Evolutionary conservation across 1,140 invertebrate genomes (phyloP), one percentile per base, ranked within the genome.

Genomic region (Brachionus calyciflorus): DNA sequence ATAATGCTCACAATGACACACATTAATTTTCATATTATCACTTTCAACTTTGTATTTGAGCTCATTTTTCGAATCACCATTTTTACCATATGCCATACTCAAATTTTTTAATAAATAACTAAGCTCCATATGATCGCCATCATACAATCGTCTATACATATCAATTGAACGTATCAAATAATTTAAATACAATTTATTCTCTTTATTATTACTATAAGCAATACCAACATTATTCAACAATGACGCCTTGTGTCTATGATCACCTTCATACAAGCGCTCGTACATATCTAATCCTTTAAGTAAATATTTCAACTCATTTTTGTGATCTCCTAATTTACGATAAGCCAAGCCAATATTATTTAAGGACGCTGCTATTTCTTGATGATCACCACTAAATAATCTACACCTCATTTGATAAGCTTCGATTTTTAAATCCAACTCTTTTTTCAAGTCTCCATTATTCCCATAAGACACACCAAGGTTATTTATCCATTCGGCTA

Each of bases 71-170:
- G 21, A 19, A 37, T 65, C 60, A 21, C 40, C 40, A 65, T 65
- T 65, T 65, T 65, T 65, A 4, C 37, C 19, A 24, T 65, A 65
- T 3, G 60, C 60, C n/a, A 17, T 1, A 44, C 60, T 65, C 17
- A 65, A 44, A 28, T 65, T 65, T 14, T 65, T 41, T 41, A 65
- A 26, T 5, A 65, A 28, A 37, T 24, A 24, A 65, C 24, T 44
- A 37, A 65, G 24, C 40, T 65, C 60, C 2, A 41, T 19, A 24
- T 14, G 30, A 44, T 65, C 60, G 4, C 60, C 40, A 65, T 65
- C 60, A 65, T 65, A 65, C 40, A 65, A 65, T 44, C 60, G 28
- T 21, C 40, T 65, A 17, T 65, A 65, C 60, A 65, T 65, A 12
- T 65, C 60, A 44, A 65, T 41, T 12, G 60, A 65, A 14, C 60